Base-by-base conservation (phyloP, 2,113 vertebrate genomes). In the Pitta sordida region DNA sequence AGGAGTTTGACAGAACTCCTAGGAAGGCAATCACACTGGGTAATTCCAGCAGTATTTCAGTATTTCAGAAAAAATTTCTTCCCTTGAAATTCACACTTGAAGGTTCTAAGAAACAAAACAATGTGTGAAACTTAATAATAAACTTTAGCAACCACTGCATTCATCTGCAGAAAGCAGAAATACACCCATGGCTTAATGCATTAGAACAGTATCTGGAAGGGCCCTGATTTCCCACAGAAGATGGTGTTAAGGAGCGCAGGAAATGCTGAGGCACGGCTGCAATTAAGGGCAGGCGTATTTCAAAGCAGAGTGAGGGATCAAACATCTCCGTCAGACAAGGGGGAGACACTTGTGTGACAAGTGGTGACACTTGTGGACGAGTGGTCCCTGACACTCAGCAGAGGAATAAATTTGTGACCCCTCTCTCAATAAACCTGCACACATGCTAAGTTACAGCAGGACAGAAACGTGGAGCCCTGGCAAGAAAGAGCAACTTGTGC, bases 141-240 rank as follows among this genome's bases (percentile, higher is more conserved):
- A 88, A 77, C 63, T 93, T 83, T 13, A 88, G 76, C 51, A 83
- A 59, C 51, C 24, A 39, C 53, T n/a, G n/a, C 77, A 93, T 44
- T 88, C 69, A 92, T 27, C 76, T 67, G 62, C 49, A 93, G 78
- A 65, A 95, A 65, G 65, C 49, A 93, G 78, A 65, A 95, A 65
- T 15, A 78, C 9, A 46, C 44, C 43, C 14, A 21, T 44, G 43
- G 43, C 14, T 44, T 44, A 44, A 44, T 9, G 43, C 15, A 43
- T 15, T 43, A 43, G 43, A 43, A 43, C 43, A 15, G 60, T 90
- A 86, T 70, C 37, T 88, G 46, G 63, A 90, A 94, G 8, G 15
- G 29, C 36, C 80, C n/a, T 80, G 30, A 67, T 49, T 58, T 90
- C 71, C 32, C 41, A 58, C 46, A 30, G 34, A 77, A 15, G 20